Evolutionary conservation across 30 jellyfish, hydroid and myxozoan genomes (phyloP), one percentile per base, ranked within the genome.

Genomic region (Aurelia aurita): DNA sequence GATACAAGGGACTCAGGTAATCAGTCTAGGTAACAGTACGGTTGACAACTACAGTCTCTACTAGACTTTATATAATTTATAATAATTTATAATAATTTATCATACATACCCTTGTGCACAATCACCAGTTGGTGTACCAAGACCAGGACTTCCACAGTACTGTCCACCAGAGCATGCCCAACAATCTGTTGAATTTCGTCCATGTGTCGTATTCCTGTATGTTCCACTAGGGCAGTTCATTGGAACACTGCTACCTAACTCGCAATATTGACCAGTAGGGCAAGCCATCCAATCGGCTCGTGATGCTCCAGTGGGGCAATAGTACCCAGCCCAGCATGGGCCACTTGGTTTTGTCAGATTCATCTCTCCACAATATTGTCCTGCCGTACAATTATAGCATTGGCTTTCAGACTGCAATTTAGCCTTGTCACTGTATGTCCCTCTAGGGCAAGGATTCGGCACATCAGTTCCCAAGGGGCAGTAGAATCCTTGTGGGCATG

Each of bases 401-500:
- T 95, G 97, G 66, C 70, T 62, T 77, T 63, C 84, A 3, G 96
- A 77, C 62, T 84, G 96, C 25, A 82, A 89, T 53, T 95, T 89
- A 4, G 57, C 53, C 39, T 58, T 80, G 91, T 95, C 84, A 84
- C 95, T 89, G 84, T 58, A 95, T 19, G 97, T 95, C 23, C 99
- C 99, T 29, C 87, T 46, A 2, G 99, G 99, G 75, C 99, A 95
- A 21, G 98, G 99, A 19, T 19, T 29, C 2, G 99, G 99, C 64
- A 35, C 90, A 71, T 80, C 97, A 0, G 99, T 89, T 11, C 99
- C 99, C 35, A 31, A 22, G 22, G 97, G 96, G 72, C 99, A 95
- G 83, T 84, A 95, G 73, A 84, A 95, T 5, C 99, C 99, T 72
- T 79, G 69, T 20, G 99, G 99, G 47, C 99, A 95, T 12, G 99